Conservation (phyloP, 2,797 vertebrate genomes). For the Potorous gilbertii region DNA sequence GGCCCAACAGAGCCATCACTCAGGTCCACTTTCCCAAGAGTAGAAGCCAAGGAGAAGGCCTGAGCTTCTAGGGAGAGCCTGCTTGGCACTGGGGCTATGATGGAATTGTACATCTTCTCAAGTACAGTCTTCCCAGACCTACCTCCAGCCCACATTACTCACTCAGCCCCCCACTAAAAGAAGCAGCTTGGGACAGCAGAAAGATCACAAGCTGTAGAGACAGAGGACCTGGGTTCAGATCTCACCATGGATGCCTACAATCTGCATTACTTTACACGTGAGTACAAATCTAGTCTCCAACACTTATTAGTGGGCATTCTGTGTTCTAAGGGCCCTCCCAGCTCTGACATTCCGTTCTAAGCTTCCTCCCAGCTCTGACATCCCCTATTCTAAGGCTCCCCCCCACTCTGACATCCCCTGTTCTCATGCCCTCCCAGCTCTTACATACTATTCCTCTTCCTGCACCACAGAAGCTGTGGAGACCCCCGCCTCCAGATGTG, state of each 20-base stretch:
- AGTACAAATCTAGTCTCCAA: no score
- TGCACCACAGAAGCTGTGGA: not conserved
- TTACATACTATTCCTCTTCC: not conserved
- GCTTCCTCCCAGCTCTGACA: no score
- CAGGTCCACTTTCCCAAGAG: not conserved
- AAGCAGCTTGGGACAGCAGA: not conserved
- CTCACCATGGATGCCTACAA: no score
- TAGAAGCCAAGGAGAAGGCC: not conserved
- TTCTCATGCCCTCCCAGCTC: not conserved
- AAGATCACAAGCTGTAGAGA: not conserved
- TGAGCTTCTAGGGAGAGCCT: not conserved
- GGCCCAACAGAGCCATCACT: no score
- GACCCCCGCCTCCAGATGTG: not conserved
- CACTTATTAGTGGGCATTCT: no score
- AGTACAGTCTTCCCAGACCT: not conserved
- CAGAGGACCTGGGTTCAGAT: not conserved
- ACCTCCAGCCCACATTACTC: no score
- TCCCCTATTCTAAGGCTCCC: no score
- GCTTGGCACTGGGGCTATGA: not conserved
- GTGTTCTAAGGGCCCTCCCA: no score
- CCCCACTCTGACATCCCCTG: not conserved
- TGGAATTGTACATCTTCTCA: not conserved
- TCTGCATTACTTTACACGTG: no score
- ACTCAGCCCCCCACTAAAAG: no score
- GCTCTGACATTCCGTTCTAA: no score